Base-by-base conservation (phyloP, 2,113 vertebrate genomes). In the Thoracochromis brauschi region DNA sequence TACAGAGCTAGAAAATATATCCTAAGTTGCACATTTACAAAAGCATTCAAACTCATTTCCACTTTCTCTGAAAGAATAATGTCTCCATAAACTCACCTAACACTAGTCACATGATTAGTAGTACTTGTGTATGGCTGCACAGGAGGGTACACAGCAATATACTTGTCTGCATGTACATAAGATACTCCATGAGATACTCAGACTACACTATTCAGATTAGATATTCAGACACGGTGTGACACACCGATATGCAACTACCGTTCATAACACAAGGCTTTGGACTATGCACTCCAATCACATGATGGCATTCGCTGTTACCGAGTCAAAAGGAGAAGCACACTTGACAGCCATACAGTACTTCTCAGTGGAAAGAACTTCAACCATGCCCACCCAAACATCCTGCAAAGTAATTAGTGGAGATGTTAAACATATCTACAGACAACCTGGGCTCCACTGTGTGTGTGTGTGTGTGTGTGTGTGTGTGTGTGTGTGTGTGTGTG, bases 401-500 rank as follows among this genome's bases (percentile, higher is more conserved):
- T 93, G 93, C 40, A 91, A 92, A 92, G 93, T 89, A 83, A 92
- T 94, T 89, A 94, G 91, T 92, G 90, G 87, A 90, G 85, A 89
- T 83, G 89, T 89, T 88, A 80, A 90, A 94, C 83, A 89, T 88
- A 93, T 94, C 91, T 91, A 93, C 87, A 87, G 87, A 90, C 82
- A 84, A 91, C 83, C 81, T 87, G 83, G 85, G 81, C 90, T 91
- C 82, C 88, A 40, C 73, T 82, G 5, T 65, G 82, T 81, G 80
- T 84, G 85, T 83, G 86, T 88, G 71, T 83, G 79, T 75, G 78
- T 85, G 88, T 80, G 83, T 65, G 63, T 86, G 80, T 84, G 85
- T 82, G 5, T 65, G 82, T 81, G 80, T 84, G 85, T 83, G 86
- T 88, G 71, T 83, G 79, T 75, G 78, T 85, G 88, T 80, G 83